Evolutionary conservation across 2,888 invertebrate genomes (phyloP), one percentile per base, ranked within the genome.

Genomic region (Venusia cambrica): DNA sequence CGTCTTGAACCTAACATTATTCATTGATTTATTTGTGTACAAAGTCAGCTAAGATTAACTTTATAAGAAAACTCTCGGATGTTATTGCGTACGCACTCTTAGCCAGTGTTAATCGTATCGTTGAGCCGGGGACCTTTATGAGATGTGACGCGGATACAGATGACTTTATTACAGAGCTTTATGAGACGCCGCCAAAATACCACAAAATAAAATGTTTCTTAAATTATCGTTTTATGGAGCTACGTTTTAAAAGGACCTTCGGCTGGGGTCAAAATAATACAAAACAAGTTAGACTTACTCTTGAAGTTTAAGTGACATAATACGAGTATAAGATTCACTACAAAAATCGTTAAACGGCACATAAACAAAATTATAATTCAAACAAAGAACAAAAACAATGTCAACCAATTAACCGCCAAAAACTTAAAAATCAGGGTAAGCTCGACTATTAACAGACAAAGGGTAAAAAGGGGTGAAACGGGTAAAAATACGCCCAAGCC

Each of bases 401-500:
- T 45, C 38, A 27, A 49, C 56, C 74, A 71, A 75, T 77, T 73
- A 70, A 62, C 51, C 33, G 39, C 28, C 30, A 54, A 53, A 56
- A 65, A 71, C 63, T 68, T 48, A 56, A 57, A 57, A 66, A 65
- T 62, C 62, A 50, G 49, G 52, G 56, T 58, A 52, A 66, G 59
- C 62, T 66, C 54, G 54, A 65, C 59, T 59, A 59, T 58, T 52
- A 54, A 57, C 54, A 59, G 61, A 73, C 73, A 75, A 75, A 75
- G 70, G 29, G 25, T 30, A 33, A 36, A 35, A 42, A 37, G 57
- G 67, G 63, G 68, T 65, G 27, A 64, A 70, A 70, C 69, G 73
- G 73, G 75, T 71, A 76, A 76, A 81, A 80, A 78, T 73, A 79
- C 76, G 59, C 68, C 71, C 71, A 56, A 63, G 68, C 66, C 72